These are phyloP conservation scores for Axinella damicornis DNA, from an alignment of 37 sponge, comb jelly and placozoan genomes.

Conservation along the genomic window DNA sequence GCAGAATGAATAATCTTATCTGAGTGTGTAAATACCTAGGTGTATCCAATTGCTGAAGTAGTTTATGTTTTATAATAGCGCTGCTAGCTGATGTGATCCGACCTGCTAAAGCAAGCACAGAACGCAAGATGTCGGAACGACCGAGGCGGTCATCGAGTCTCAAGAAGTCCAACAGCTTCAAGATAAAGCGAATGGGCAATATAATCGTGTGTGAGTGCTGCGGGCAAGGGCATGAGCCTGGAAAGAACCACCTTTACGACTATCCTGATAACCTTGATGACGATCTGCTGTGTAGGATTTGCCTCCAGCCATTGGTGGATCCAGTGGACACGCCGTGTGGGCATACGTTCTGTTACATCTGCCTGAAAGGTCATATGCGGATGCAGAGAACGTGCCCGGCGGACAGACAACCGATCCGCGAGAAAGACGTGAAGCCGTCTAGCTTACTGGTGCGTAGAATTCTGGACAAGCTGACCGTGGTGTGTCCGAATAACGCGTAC, in stretches of 20 bases:
- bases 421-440: slow-evolving; percentile 58
- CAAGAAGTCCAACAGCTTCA: slow-evolving; percentile 56
- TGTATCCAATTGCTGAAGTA: too few species aligned
- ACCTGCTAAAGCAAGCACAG: too few species aligned
- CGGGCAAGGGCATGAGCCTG: slow-evolving; percentile 77
- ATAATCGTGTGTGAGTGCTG: slow-evolving; percentile 73
- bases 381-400: slow-evolving; percentile 58
- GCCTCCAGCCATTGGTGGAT: slow-evolving; percentile 83
- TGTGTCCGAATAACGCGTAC: slow-evolving; percentile 89
- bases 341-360: slow-evolving; percentile 84
- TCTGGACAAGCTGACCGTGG: slow-evolving; percentile 82
- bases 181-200: slow-evolving; percentile 59
- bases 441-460: slow-evolving; percentile 77
- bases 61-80: too few species aligned
- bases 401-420: slow-evolving; percentile 45
- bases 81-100: too few species aligned
- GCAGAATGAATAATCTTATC: too few species aligned
- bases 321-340: slow-evolving; percentile 88
- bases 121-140: neutral
- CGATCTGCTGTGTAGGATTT: slow-evolving; percentile 76
- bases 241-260: slow-evolving; percentile 85
- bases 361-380: slow-evolving; percentile 54
- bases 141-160: neutral
- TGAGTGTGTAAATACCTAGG: too few species aligned
- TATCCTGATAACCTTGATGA: slow-evolving; percentile 85